Percentiles rank a stretch among this genome's conserved stretches.
These are phyloP conservation scores for Ips nitidus DNA, from an alignment of 1,140 invertebrate species.

Conservation along the genomic window DNA sequence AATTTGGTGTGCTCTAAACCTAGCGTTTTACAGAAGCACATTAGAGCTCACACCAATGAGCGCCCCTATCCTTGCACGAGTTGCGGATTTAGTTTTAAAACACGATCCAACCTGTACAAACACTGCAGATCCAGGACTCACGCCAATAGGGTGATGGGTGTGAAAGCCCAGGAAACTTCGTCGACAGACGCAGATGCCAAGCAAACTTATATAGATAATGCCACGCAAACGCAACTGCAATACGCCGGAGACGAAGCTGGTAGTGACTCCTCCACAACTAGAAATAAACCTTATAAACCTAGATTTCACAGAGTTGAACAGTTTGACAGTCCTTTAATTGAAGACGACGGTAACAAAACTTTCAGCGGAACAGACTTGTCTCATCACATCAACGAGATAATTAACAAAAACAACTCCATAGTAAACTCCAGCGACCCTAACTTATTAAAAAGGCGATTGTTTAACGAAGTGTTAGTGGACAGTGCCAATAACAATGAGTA, in stretches of 20 bases:
- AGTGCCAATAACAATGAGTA: conserved; percentile 35
- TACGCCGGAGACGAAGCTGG: conserved; percentile 68
- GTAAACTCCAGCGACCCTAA: conserved; percentile 43
- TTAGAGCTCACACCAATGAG: conserved; percentile 90
- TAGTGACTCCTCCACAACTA: conserved; percentile 2
- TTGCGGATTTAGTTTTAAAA: conserved; percentile 92
- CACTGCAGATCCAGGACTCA: conserved; percentile 82
- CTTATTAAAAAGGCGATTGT: conserved; percentile 38
- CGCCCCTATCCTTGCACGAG: conserved; percentile 85
- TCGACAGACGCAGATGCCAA: conserved; percentile 19
- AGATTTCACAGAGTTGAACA: conserved; percentile 46
- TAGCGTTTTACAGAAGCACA: conserved; percentile 92
- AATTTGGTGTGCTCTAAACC: conserved; percentile 87
- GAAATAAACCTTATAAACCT: conserved; percentile 51
- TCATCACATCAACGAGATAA: conserved; percentile 49
- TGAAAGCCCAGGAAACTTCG: conserved; percentile 42
- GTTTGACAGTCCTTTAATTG: conserved; percentile 38
- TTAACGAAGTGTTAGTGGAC: conserved; percentile 21
- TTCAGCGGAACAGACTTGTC: conserved; percentile 38
- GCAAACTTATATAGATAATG: conserved; percentile 24
- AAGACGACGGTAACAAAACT: conserved; percentile 35
- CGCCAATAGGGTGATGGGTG: conserved; percentile 57
- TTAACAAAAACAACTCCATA: conserved; percentile 49
- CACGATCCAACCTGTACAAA: conserved; percentile 91
- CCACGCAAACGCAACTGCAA: conserved; percentile 51